phyloP scores from a whole-genome alignment of 2,797 vertebrate species.

The Characodon lateralis region DNA sequence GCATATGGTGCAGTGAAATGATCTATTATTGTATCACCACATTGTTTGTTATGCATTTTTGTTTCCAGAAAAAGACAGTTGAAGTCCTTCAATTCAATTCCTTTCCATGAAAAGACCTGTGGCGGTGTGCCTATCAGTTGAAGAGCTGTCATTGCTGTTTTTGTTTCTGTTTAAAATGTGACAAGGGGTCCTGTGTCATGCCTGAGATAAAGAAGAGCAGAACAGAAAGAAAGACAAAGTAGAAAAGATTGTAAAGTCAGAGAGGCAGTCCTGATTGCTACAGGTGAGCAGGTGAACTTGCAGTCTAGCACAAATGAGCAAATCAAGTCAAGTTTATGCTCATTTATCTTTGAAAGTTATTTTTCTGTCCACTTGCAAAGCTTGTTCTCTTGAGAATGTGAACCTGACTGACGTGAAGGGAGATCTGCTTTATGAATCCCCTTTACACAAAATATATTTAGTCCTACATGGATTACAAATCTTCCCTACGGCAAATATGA shows the following conservation, averaged over 20 bases:
- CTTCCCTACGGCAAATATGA: conserved; percentile 36
- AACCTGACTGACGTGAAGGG: conserved; percentile 52
- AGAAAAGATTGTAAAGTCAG: conserved; percentile 11
- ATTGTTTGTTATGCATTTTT: neutral
- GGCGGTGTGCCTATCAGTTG: conserved; percentile 65
- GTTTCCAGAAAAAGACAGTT: neutral
- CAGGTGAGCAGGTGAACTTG: conserved; percentile 49
- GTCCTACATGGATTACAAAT: conserved; percentile 23
- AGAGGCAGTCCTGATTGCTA: neutral
- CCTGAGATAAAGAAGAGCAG: conserved; percentile 62
- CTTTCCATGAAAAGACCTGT: too few species aligned
- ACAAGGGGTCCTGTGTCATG: conserved; percentile 75
- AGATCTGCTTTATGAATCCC: conserved; percentile 40
- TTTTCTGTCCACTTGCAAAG: conserved; percentile 45
- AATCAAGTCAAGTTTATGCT: conserved; percentile 44
- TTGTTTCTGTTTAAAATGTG: conserved; percentile 69
- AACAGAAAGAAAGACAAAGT: conserved; percentile 23
- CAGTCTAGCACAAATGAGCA: conserved; percentile 49
- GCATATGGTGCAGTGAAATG: too few species aligned
- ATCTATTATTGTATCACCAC: neutral
- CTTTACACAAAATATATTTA: conserved; percentile 47
- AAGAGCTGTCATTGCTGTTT: conserved; percentile 74
- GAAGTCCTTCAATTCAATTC: too few species aligned
- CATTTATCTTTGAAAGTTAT: conserved; percentile 54
- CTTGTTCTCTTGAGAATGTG: conserved; percentile 30